A percentile compares a stretch with the other conserved stretches of the same genome.
Conservation (phyloP, 1,140 invertebrate genomes). For the Pomacea maculata region DNA sequence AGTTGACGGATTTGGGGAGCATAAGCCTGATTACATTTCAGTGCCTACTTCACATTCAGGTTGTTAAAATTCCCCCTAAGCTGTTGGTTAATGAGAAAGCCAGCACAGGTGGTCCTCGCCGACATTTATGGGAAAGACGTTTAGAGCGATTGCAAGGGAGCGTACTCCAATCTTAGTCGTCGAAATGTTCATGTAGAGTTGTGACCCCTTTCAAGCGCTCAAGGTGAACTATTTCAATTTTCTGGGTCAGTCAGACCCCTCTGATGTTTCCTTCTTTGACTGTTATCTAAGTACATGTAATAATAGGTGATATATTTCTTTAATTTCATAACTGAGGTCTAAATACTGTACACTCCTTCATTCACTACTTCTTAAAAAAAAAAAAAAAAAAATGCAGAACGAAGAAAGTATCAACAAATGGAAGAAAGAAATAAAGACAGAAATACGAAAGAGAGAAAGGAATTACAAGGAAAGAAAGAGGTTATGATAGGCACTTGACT, state of each 20-base stretch:
- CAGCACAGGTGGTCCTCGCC: no score
- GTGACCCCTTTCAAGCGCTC: neutral
- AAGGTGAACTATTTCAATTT: slow-evolving; percentile 10
- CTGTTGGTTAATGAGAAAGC: no score
- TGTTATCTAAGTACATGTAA: neutral
- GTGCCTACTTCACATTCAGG: no score
- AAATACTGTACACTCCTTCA: neutral
- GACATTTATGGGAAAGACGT: no score
- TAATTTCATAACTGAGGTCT: neutral
- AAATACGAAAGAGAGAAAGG: neutral
- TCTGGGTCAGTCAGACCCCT: neutral
- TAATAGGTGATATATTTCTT: neutral
- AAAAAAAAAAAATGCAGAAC: neutral
- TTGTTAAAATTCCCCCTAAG: no score
- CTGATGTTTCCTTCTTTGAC: neutral
- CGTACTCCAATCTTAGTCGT: no score
- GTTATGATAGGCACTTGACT: no score
- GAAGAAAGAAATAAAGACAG: slow-evolving; percentile 11
- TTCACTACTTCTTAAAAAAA: neutral
- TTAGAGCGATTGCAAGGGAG: no score
- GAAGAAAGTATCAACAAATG: neutral
- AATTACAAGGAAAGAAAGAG: neutral
- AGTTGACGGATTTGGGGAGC: no score
- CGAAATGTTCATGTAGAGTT: no score
- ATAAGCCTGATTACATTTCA: no score